Base-by-base conservation (phyloP, 1,140 invertebrate genomes). In the Ips nitidus region DNA sequence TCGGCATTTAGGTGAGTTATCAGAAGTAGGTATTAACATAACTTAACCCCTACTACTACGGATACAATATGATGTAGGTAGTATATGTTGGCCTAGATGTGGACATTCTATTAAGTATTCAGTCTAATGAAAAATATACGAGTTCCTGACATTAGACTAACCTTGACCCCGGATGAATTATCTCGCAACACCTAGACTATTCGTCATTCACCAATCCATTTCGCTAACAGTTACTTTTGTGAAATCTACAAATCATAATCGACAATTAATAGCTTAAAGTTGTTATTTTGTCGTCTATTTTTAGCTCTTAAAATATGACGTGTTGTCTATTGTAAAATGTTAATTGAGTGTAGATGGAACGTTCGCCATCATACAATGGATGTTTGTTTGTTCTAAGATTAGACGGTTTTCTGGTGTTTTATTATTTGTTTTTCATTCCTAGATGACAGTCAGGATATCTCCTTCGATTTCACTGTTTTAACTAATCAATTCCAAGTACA, bases 231-330 rank as follows among this genome's bases (percentile, higher is more conserved):
- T 47, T 41, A 53, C 62, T 56, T 65, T 61, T 61, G 6, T 53
- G 41, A 56, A 65, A 65, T 42, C 52, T 41, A 65, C 62, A 65
- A 65, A 65, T 56, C 62, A 43, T 55, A 65, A 65, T 65, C 52
- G 62, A 65, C 62, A 65, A 65, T 65, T 65, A 65, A 65, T 65
- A 43, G 62, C 62, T 65, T 65, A 65, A 55, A 52, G 62, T 65
- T 65, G 52, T 56, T 65, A 65, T 65, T 53, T 65, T 65, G 52
- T 55, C 6, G 52, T 4, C 62, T 65, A 65, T 65, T 65, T 65
- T 65, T 65, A 65, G 62, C 41, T 42, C 39, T 36, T 62, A 7
- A 52, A 56, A 65, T 43, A 52, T 55, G 62, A 65, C 62, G 52
- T 37, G n/a, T 7, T 61, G 41, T 37, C 43, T 45, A 60, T 60